These are phyloP conservation scores for Malurus melanocephalus DNA, from an alignment of 2,113 vertebrate species.

Conservation along the genomic window DNA sequence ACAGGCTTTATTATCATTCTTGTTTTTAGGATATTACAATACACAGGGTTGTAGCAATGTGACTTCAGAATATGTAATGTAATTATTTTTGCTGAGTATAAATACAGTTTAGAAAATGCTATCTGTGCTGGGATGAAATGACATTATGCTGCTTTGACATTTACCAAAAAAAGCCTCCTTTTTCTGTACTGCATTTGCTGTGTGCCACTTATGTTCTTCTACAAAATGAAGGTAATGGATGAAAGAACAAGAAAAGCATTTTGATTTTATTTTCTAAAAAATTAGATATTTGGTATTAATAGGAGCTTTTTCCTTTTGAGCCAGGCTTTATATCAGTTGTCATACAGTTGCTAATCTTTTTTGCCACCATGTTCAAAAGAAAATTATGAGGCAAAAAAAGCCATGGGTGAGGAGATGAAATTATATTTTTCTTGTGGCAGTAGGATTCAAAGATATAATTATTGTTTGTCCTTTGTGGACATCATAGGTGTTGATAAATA, in stretches of 20 bases:
- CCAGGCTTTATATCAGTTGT: not conserved
- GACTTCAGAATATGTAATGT: conserved; percentile 29
- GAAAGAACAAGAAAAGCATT: not conserved
- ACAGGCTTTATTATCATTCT: not conserved
- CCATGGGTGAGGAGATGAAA: not conserved
- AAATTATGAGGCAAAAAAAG: not conserved
- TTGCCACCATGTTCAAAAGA: not conserved
- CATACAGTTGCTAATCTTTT: not conserved
- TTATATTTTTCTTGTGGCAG: not conserved
- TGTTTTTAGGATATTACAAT: not conserved
- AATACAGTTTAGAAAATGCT: not conserved
- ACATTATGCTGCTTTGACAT: conserved; percentile 40
- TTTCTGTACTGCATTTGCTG: conserved; percentile 11
- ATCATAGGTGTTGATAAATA: not conserved
- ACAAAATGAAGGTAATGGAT: not conserved
- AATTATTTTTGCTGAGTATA: conserved; percentile 29
- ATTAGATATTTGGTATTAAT: not conserved
- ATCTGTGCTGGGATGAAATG: not conserved
- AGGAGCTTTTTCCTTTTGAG: not conserved
- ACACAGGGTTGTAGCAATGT: not conserved
- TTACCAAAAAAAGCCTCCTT: not conserved
- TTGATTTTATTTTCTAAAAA: conserved; percentile 18
- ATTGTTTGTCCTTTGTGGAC: not conserved
- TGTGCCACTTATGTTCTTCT: not conserved
- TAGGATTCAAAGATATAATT: not conserved